Evolutionary conservation across 2,888 invertebrate species (phyloP), one percentile per base, ranked within the genome.

Genomic region (Melanophora roralis): DNA sequence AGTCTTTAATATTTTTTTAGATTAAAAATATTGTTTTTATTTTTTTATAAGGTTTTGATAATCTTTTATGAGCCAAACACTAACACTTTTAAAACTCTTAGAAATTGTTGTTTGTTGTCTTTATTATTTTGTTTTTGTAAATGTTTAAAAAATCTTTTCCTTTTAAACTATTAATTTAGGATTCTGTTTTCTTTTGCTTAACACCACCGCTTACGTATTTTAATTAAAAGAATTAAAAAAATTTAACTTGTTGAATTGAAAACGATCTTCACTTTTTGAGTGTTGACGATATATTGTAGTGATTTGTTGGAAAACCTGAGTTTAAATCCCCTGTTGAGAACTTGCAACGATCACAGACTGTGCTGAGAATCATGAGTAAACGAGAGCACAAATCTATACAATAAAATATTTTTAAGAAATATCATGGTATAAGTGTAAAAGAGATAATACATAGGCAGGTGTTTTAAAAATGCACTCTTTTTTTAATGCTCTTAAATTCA

Each of bases 261-360:
- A 69, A 72, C 49, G 86, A 86, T 88, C 86, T 88, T 85, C 82
- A 85, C 87, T 86, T 84, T 84, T 86, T 87, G 89, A 89, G 86
- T 86, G 89, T 86, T 89, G 88, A 87, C 87, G 89, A 87, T 88
- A 86, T 87, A 89, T 87, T 90, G 89, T 89, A 85, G 86, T 86
- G 87, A 87, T 88, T 86, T 88, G 86, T 86, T 84, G 86, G 83
- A 85, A 85, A 86, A 86, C 89, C 86, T 85, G 88, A 89, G 89
- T 87, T 90, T 89, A 87, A 88, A 87, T 88, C 84, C 86, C 86
- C 83, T 67, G 83, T 74, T 69, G 76, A 80, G 80, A 76, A 57
- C 49, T 53, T 11, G 19, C 19, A 38, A 40, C 38, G 34, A 57
- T 55, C 49, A 14, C 32, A 36, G 38, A 55, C 55, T 72, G 53